These are phyloP conservation scores for Pachydiplax longipennis DNA, from an alignment of 2,888 invertebrate genomes.

Conservation along the genomic window DNA sequence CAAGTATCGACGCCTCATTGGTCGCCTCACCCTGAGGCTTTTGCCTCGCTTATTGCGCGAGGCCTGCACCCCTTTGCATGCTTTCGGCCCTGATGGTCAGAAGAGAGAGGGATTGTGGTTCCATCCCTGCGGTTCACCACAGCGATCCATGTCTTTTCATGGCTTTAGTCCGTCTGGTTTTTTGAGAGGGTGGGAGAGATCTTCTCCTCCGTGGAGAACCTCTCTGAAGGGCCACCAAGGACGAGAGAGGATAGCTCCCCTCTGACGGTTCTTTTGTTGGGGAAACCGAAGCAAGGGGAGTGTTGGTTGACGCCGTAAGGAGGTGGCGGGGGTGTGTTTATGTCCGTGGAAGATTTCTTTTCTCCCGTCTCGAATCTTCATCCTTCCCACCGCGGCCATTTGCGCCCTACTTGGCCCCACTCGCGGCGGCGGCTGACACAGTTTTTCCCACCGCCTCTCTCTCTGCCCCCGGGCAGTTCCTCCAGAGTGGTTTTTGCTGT, in stretches of 20 bases:
- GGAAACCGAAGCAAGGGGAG: neutral
- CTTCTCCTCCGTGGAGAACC: neutral
- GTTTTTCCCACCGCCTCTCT: neutral
- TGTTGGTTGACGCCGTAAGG: neutral
- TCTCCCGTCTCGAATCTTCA: neutral
- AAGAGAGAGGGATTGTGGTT: neutral
- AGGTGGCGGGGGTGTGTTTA: neutral
- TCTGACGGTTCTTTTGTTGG: neutral
- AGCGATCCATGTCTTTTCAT: constrained; percentile 11
- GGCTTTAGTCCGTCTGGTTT: constrained; percentile 15
- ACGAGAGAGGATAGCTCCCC: neutral
- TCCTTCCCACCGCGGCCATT: neutral
- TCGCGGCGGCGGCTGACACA: neutral
- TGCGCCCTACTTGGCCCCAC: neutral
- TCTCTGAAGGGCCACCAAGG: constrained; percentile 32
- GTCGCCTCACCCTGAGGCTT: neutral
- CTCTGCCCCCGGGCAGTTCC: neutral
- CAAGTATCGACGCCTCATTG: neutral
- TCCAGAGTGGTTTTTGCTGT: constrained; percentile 4
- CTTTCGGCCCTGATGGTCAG: too few species aligned
- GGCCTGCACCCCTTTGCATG: neutral
- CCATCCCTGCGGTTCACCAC: constrained; percentile 9
- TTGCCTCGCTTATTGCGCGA: neutral
- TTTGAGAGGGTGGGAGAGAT: neutral
- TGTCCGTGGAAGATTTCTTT: constrained; percentile 1